phyloP scores from a whole-genome alignment of 2,113 vertebrate species.

The Tautogolabrus adspersus region DNA sequence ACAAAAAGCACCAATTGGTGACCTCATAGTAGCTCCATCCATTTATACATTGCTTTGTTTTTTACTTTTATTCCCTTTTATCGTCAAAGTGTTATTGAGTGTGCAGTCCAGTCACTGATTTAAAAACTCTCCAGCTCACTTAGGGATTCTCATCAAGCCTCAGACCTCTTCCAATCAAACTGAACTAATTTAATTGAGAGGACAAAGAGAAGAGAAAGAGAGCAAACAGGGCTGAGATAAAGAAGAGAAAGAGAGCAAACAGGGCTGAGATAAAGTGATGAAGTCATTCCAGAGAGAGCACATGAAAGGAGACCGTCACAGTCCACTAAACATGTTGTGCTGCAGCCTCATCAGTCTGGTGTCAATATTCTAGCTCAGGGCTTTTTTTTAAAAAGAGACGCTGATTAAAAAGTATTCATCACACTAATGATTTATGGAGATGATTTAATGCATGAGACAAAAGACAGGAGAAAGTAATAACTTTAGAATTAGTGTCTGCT shows the following conservation, averaged over 20 bases:
- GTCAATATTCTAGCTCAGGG: neutral
- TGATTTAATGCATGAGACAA: neutral
- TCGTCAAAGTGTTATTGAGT: neutral
- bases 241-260: neutral
- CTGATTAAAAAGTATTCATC: neutral
- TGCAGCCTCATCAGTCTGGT: neutral
- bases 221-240: neutral
- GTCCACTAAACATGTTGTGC: neutral
- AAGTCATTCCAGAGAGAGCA: neutral
- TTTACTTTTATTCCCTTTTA: neutral
- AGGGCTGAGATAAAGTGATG: neutral
- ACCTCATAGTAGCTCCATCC: too few species aligned
- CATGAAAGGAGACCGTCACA: conserved; percentile 12
- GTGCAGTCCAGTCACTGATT: neutral
- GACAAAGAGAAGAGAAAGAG: neutral
- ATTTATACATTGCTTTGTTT: too few species aligned
- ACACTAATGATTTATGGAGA: neutral
- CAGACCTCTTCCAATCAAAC: neutral
- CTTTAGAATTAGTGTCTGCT: too few species aligned
- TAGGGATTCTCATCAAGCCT: neutral
- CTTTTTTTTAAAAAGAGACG: neutral
- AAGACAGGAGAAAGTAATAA: too few species aligned
- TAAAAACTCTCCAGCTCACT: neutral
- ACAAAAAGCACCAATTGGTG: too few species aligned
- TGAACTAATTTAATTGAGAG: neutral